Evolutionary conservation across 2,797 vertebrate species (phyloP).

Genomic region (Ctenochaetus hawaiiensis): DNA sequence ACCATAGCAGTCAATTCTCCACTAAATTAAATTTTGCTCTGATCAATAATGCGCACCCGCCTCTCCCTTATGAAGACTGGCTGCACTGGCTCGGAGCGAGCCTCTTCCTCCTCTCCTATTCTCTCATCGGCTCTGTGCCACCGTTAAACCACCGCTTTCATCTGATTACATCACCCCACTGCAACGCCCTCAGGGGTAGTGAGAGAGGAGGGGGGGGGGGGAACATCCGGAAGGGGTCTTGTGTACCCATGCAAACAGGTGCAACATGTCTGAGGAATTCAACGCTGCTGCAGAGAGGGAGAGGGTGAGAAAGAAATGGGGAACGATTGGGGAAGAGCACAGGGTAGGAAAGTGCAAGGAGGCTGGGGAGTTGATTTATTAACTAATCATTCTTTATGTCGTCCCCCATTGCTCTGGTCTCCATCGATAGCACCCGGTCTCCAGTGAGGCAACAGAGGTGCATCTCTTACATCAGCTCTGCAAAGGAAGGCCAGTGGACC

Average conservation of each 20-base stretch:
- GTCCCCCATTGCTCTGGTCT: conserved; percentile 79
- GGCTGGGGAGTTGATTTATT: conserved; percentile 83
- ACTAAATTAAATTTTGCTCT: conserved; percentile 85
- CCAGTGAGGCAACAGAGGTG: conserved; percentile 81
- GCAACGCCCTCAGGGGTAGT: conserved; percentile 80
- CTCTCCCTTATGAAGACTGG: conserved; percentile 69
- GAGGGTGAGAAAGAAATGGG: conserved; percentile 33
- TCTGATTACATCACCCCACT: conserved; percentile 88
- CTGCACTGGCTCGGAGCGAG: conserved; percentile 66
- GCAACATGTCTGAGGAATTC: conserved; percentile 83
- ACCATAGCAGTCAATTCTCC: conserved; percentile 83
- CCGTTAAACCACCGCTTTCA: conserved; percentile 83
- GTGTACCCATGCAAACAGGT: conserved; percentile 86
- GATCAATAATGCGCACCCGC: conserved; percentile 80
- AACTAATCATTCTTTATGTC: conserved; percentile 85
- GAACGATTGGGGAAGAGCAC: conserved; percentile 52
- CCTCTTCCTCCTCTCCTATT: conserved; percentile 63
- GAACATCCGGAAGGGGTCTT: conserved; percentile 79
- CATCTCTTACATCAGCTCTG: conserved; percentile 81
- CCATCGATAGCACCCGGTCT: conserved; percentile 80
- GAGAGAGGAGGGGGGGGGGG: conserved; percentile 65
- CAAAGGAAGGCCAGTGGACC: conserved; percentile 68
- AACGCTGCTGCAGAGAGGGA: conserved; percentile 61
- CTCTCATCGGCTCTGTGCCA: conserved; percentile 71
- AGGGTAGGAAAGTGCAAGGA: conserved; percentile 63